Conservation (phyloP, 2,888 invertebrate species). For the Caenorhabditis sp. region DNA sequence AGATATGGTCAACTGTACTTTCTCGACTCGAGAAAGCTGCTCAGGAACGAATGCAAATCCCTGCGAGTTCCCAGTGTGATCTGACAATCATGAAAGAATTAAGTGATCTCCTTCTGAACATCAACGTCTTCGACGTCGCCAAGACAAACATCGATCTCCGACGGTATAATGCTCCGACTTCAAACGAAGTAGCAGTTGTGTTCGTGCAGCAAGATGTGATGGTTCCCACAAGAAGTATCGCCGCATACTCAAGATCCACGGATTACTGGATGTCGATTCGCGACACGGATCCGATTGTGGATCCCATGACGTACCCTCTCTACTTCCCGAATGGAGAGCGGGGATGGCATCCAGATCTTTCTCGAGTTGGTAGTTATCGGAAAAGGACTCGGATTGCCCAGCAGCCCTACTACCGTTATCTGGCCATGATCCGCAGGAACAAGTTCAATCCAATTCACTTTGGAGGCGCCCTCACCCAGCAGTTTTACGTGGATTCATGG, state of each 20-base stretch:
- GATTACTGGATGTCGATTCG: constrained; percentile 68
- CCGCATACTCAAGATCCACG: constrained; percentile 73
- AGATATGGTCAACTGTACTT: constrained; percentile 8
- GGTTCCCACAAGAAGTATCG: constrained; percentile 78
- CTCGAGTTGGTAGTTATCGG: neutral
- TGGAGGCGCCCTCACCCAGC: constrained; percentile 80
- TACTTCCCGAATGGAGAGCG: constrained; percentile 79
- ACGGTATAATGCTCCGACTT: constrained; percentile 69
- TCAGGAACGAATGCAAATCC: constrained; percentile 22
- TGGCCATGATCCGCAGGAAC: neutral
- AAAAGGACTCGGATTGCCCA: neutral
- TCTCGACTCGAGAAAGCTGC: constrained; percentile 39
- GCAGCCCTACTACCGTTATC: constrained; percentile 16
- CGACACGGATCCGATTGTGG: constrained; percentile 81
- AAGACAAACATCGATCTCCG: constrained; percentile 31
- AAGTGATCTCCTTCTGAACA: constrained; percentile 4
- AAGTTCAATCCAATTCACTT: constrained; percentile 76
- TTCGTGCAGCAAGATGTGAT: constrained; percentile 64
- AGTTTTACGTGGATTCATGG: constrained; percentile 83
- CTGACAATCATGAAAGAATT: constrained; percentile 45
- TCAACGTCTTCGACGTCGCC: constrained; percentile 15
- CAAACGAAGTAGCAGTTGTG: constrained; percentile 73
- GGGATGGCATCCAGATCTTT: constrained; percentile 68
- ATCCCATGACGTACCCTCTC: constrained; percentile 84
- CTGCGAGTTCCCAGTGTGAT: constrained; percentile 50